Percentiles rank a stretch among this genome's conserved stretches.
Conservation (phyloP, 1,140 invertebrate species). For the Hylaeus anthracinus region DNA sequence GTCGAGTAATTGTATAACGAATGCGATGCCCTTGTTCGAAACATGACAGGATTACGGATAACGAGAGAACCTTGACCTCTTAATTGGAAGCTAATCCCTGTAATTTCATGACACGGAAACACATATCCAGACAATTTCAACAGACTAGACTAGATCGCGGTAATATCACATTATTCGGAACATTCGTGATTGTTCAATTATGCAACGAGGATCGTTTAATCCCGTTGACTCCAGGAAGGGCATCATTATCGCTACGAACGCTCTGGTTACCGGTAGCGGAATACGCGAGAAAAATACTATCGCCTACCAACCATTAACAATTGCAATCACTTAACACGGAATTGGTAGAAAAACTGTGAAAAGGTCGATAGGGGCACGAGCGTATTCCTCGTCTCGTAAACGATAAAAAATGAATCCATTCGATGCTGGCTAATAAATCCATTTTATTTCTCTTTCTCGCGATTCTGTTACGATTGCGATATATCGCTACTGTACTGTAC, state of each 20-base stretch:
- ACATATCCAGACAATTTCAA: not conserved
- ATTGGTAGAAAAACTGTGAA: no score
- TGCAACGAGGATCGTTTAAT: not conserved
- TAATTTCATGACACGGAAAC: constrained; percentile 40
- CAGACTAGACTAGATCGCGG: not conserved
- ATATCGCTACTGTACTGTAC: no score
- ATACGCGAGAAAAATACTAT: no score
- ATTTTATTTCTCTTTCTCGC: constrained; percentile 21
- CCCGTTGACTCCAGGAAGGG: not conserved
- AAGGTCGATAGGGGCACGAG: no score
- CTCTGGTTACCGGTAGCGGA: not conserved
- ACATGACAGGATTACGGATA: not conserved
- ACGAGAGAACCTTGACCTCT: constrained; percentile 37
- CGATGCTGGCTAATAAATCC: not conserved
- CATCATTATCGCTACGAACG: not conserved
- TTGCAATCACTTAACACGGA: no score
- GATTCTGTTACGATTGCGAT: not conserved
- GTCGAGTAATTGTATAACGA: constrained; percentile 25
- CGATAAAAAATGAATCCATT: not conserved
- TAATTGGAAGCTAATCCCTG: constrained; percentile 24
- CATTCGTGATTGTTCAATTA: constrained; percentile 28
- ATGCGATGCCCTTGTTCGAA: constrained; percentile 24
- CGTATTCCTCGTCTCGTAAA: no score
- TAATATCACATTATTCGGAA: constrained; percentile 16
- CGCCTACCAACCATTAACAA: no score